These are phyloP conservation scores for Pharmacophagus antenor DNA, from an alignment of 2,888 invertebrate species.

Conservation along the genomic window DNA sequence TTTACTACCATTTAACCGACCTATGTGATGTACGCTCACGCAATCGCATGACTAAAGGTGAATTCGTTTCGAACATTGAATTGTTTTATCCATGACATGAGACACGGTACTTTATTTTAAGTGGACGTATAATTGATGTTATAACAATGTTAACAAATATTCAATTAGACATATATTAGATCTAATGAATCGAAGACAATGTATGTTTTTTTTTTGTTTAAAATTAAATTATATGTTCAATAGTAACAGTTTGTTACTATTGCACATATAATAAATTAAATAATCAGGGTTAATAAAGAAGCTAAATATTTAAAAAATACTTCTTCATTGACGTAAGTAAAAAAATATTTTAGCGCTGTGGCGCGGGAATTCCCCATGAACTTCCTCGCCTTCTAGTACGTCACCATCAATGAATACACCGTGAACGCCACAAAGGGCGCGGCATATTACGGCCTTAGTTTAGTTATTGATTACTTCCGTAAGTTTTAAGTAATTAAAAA, in stretches of 20 bases:
- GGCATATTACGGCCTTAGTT: slow-evolving; percentile 14
- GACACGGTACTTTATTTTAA: slow-evolving; percentile 14
- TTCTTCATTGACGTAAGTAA: background rate
- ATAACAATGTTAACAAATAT: slow-evolving; percentile 13
- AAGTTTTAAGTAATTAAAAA: slow-evolving; percentile 17
- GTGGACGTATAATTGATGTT: slow-evolving; percentile 15
- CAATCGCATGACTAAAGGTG: slow-evolving; percentile 61
- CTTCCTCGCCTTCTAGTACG: slow-evolving; percentile 14
- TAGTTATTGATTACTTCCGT: slow-evolving; percentile 10
- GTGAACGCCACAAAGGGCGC: slow-evolving; percentile 5
- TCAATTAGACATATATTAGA: background rate
- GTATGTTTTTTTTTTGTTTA: no score
- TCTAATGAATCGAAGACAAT: background rate
- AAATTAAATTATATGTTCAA: no score
- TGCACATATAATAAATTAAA: background rate
- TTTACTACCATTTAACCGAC: slow-evolving; percentile 36
- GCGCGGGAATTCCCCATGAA: slow-evolving; percentile 17
- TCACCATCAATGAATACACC: slow-evolving; percentile 19
- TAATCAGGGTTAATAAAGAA: background rate
- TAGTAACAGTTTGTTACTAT: background rate
- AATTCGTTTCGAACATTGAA: slow-evolving; percentile 30
- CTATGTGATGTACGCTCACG: slow-evolving; percentile 49
- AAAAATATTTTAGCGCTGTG: background rate
- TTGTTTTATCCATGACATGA: slow-evolving; percentile 25
- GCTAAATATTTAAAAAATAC: background rate